A percentile compares a stretch with the other conserved stretches of the same genome.
phyloP scores from a whole-genome alignment of 2,113 vertebrate genomes.

The Seriola aureovittata region DNA sequence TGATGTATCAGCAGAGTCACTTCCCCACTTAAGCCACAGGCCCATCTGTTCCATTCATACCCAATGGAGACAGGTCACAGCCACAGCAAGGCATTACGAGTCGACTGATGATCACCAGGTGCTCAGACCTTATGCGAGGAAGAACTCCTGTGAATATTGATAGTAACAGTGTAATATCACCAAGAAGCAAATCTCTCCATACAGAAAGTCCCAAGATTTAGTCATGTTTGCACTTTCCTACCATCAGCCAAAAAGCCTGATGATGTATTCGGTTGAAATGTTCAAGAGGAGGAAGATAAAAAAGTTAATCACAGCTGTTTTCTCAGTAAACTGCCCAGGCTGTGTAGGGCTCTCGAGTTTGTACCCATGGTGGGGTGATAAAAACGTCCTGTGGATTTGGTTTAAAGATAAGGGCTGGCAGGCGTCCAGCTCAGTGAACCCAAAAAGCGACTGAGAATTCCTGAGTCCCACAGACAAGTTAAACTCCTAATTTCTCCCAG shows the following conservation, averaged over 20 bases:
- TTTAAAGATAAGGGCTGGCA: constrained; percentile 63
- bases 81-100: constrained; percentile 31
- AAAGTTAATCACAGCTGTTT: constrained; percentile 43
- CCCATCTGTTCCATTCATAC: constrained; percentile 75
- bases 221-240: constrained; percentile 35
- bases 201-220: not conserved
- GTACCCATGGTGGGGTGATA: constrained; percentile 55
- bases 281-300: constrained; percentile 41
- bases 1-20: constrained; percentile 55
- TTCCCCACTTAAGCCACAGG: constrained; percentile 43
- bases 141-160: constrained; percentile 1
- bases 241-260: not conserved
- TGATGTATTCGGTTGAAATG: constrained; percentile 15
- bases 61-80: constrained; percentile 35
- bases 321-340: constrained; percentile 34
- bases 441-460: constrained; percentile 27
- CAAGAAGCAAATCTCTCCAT: constrained; percentile 6
- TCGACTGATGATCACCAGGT: constrained; percentile 41
- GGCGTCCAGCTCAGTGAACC: constrained; percentile 20
- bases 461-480: constrained; percentile 15
- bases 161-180: not conserved
- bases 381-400: constrained; percentile 58
- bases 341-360: constrained; percentile 49
- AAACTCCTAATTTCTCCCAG: constrained; percentile 41
- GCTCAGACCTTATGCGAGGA: constrained; percentile 17